Percentiles rank a stretch among this genome's conserved stretches.
Conservation (phyloP, 2,797 vertebrate species). For the Fistularia tabacaria region DNA sequence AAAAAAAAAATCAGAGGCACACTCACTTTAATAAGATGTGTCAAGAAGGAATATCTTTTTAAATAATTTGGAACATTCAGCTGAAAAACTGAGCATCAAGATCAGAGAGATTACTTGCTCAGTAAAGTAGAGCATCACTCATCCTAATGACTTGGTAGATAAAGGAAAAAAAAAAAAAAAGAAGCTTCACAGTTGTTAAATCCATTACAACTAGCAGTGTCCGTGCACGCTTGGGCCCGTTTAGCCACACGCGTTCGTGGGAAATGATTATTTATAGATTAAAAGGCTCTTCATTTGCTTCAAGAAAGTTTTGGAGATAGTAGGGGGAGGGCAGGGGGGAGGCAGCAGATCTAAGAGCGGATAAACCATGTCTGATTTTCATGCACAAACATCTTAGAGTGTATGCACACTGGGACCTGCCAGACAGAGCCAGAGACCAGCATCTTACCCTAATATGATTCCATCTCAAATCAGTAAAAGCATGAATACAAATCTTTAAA, state of each 20-base stretch:
- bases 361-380: neutral
- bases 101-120: constrained; percentile 18
- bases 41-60: constrained; percentile 13
- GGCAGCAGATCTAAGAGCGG: too few relatives aligned
- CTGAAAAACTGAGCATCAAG: constrained; percentile 4
- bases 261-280: constrained; percentile 2
- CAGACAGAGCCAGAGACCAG: too few relatives aligned
- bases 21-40: neutral
- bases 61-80: constrained; percentile 5
- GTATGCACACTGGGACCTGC: too few relatives aligned
- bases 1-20: neutral
- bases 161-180: neutral
- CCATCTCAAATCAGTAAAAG: too few relatives aligned
- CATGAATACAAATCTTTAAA: too few relatives aligned
- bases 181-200: too few relatives aligned
- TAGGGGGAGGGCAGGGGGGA: too few relatives aligned
- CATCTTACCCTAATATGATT: too few relatives aligned
- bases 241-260: neutral
- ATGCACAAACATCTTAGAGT: neutral
- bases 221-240: neutral
- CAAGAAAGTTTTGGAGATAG: constrained; percentile 6
- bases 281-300: constrained; percentile 2
- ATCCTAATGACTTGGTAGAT: constrained; percentile 17
- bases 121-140: constrained; percentile 19
- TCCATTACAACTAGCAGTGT: neutral